Conservation (phyloP, 2,113 vertebrate species). For the Hiodon alosoides region DNA sequence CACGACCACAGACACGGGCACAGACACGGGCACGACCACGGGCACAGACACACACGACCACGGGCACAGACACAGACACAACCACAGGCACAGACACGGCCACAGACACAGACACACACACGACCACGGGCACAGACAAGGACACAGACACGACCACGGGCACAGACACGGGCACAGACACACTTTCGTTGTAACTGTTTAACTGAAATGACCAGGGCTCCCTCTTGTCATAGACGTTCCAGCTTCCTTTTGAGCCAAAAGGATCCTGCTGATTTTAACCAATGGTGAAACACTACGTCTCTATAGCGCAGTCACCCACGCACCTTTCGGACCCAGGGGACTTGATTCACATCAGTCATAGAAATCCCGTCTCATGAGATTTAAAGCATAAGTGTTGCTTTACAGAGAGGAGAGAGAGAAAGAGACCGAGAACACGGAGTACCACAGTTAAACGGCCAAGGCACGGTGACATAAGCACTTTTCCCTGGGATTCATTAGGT, state of each 20-base stretch:
- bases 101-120: constrained; percentile 39
- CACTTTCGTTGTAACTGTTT: constrained; percentile 22
- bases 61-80: background rate
- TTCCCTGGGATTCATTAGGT: background rate
- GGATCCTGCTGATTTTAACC: background rate
- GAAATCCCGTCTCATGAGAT: background rate
- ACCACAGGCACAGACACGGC: constrained; percentile 18
- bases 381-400: background rate
- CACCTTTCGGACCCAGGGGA: background rate
- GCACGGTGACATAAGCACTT: background rate
- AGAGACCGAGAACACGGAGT: background rate
- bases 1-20: too few species aligned
- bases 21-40: background rate
- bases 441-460: too few species aligned
- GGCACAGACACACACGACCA: background rate
- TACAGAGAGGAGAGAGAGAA: background rate
- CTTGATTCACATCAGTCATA: background rate
- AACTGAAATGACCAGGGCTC: background rate
- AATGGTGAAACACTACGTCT: background rate
- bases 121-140: constrained; percentile 40
- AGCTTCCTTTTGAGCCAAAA: background rate
- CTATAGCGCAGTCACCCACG: background rate
- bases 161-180: constrained; percentile 20
- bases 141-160: constrained; percentile 12
- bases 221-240: background rate